Percentiles rank a stretch among this genome's conserved stretches.
Evolutionary conservation across 2,797 vertebrate genomes (phyloP).

Genomic region (Gambusia yucatana): DNA sequence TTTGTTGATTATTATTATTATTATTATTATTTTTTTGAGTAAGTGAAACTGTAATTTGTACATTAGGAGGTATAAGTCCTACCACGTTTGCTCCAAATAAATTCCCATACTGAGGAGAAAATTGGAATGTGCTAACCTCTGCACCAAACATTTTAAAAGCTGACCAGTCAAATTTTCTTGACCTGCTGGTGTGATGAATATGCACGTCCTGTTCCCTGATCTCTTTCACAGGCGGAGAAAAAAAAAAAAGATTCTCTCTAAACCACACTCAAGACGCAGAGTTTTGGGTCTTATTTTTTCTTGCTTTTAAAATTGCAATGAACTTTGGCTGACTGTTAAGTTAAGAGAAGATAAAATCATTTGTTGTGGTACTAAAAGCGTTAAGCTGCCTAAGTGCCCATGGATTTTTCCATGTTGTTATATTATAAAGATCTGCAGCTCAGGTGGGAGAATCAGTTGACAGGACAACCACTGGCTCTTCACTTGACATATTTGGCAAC

Average conservation of each 20-base stretch:
- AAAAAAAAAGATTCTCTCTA: conserved; percentile 52
- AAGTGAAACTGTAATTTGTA: conserved; percentile 41
- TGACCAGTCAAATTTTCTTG: conserved; percentile 80
- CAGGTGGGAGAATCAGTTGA: background rate
- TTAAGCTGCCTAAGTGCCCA: conserved; percentile 12
- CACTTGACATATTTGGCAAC: background rate
- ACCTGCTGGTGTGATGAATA: conserved; percentile 78
- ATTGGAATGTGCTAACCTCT: conserved; percentile 80
- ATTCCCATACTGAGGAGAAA: conserved; percentile 74
- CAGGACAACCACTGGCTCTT: background rate
- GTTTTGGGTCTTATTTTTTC: conserved; percentile 43
- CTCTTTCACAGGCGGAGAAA: conserved; percentile 69
- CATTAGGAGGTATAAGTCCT: conserved; percentile 58
- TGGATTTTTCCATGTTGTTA: background rate
- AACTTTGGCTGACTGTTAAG: conserved; percentile 59
- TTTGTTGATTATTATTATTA: conserved; percentile 55
- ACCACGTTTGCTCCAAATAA: conserved; percentile 62
- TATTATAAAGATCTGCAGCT: background rate
- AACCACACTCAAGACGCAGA: conserved; percentile 58
- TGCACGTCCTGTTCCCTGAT: conserved; percentile 74
- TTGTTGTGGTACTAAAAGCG: conserved; percentile 9
- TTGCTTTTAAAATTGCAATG: conserved; percentile 46
- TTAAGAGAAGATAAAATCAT: conserved; percentile 43
- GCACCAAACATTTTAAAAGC: conserved; percentile 74
- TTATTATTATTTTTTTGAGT: conserved; percentile 14